phyloP scores from a whole-genome alignment of 37 sponge, comb jelly and placozoan species.

The Ephydatia muelleri region DNA sequence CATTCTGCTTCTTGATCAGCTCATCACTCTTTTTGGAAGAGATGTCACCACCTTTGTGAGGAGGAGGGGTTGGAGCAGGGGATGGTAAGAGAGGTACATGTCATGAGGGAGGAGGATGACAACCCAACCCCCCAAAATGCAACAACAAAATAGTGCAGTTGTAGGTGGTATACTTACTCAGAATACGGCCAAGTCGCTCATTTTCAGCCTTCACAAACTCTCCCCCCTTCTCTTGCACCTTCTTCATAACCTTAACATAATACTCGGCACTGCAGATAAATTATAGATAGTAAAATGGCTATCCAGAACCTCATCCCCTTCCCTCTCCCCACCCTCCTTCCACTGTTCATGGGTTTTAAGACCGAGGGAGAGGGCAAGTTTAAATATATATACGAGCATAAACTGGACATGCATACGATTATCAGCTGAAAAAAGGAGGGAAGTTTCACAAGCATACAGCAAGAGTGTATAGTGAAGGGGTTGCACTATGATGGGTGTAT shows the following conservation, averaged over 20 bases:
- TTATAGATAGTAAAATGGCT: not conserved
- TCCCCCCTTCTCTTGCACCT: conserved; percentile 77
- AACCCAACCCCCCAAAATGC: not conserved
- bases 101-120: not conserved
- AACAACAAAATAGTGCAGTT: no score
- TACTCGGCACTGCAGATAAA: conserved; percentile 37
- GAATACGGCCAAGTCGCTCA: conserved; percentile 77
- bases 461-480: no score
- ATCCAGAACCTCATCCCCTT: not conserved
- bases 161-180: conserved; percentile 40
- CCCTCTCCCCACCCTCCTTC: not conserved
- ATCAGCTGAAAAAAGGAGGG: no score
- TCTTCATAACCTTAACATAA: conserved; percentile 98
- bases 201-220: conserved; percentile 79
- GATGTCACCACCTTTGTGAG: conserved; percentile 63
- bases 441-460: no score
- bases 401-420: no score
- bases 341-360: no score
- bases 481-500: no score
- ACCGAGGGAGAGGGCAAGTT: not conserved
- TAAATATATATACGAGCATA: not conserved
- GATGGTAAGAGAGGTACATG: not conserved
- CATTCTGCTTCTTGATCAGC: conserved; percentile 79
- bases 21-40: conserved; percentile 88
- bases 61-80: not conserved